Base-by-base conservation (phyloP, 1,140 invertebrate species). In the Hylyphantes graminicola region DNA sequence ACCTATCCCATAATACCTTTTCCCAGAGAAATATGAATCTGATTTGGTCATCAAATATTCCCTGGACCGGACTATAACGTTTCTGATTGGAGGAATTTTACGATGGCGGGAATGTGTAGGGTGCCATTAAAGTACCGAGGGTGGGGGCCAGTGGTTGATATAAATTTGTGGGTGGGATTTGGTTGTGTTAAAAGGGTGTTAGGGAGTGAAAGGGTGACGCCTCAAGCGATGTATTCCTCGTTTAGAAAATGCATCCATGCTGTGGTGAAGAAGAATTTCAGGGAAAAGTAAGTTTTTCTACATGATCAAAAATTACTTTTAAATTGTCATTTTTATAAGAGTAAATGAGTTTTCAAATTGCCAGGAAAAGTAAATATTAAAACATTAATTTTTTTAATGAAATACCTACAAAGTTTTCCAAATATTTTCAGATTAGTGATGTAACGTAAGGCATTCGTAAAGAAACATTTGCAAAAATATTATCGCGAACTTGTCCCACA, bases 51-150 rank as follows among this genome's bases (percentile, higher is more conserved):
- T 74, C 55, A 74, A 74, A 74, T 21, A 35, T 53, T 51, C 54
- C 21, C 72, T 74, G 55, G 53, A 9, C 19, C 57, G 35, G 72
- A 55, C 72, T 57, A 35, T 57, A 51, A 10, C 72, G 72, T 35
- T 57, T 74, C 72, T 74, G 72, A 74, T 74, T 74, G 72, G 72
- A 74, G 72, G 72, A 8, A 57, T 57, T 74, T 74, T 74, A 74
- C 72, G 72, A 74, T 35, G 53, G 55, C 54, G 48, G 35, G 53
- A 21, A 74, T 74, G 21, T 8, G 72, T n/a, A 51, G 68, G 68
- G 15, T 15, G n/a, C 5, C n/a, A 70, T 53, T 70, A 70, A 70
- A 70, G 51, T 70, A 53, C 54, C 68, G 7, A 17, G 65, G 68
- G 54, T 35, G 17, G 57, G 72, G 55, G 72, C 51, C 51, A 57